Percentiles rank a stretch among this genome's conserved stretches.
Conservation (phyloP, 92 coral and sea anemone genomes). For the Actinostola sp. region DNA sequence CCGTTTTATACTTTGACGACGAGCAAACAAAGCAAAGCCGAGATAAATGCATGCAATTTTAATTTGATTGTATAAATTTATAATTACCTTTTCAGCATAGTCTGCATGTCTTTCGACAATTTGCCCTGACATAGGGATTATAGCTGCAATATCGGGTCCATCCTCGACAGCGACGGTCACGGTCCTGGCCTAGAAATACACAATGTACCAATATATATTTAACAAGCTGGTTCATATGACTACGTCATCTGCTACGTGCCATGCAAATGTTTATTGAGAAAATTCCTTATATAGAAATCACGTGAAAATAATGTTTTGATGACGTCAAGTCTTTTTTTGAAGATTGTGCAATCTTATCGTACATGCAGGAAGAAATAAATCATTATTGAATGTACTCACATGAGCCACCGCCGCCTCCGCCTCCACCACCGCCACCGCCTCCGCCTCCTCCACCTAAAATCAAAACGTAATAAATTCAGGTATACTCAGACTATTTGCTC, state of each 20-base stretch:
- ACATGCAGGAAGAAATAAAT: no score
- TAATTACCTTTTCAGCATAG: conserved; percentile 17
- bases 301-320: no score
- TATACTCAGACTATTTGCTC: background rate
- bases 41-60: no score
- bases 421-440: conserved; percentile 17
- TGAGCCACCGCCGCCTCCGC: conserved; percentile 14
- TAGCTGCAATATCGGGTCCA: conserved; percentile 21
- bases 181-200: conserved; percentile 11
- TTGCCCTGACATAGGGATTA: conserved; percentile 2
- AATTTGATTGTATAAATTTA: background rate
- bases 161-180: conserved; percentile 1
- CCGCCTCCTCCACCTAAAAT: background rate
- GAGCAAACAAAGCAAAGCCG: no score
- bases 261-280: no score
- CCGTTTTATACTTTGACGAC: no score
- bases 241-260: no score
- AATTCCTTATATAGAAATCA: no score
- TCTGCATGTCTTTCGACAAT: conserved; percentile 40
- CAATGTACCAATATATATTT: no score
- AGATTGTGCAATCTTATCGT: no score
- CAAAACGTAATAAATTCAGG: background rate
- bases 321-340: no score
- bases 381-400: background rate
- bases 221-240: no score